phyloP scores from a whole-genome alignment of 2,888 invertebrate genomes.

The Atrina japonica region DNA sequence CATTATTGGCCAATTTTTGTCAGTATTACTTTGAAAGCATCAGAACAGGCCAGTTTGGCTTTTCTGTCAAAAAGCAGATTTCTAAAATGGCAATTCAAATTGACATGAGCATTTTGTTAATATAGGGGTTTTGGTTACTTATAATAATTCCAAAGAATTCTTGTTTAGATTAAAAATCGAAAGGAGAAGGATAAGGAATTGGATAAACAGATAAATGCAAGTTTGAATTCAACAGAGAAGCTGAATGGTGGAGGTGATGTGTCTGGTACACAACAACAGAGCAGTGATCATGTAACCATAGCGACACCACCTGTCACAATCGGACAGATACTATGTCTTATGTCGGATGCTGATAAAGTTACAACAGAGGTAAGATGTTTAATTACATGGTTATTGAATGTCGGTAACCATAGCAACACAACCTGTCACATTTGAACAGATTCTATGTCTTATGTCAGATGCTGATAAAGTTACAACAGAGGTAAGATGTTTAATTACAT shows the following conservation, averaged over 20 bases:
- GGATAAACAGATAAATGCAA: no score
- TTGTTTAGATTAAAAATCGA: constrained; percentile 4
- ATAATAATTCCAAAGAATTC: no score
- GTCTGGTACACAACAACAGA: constrained; percentile 19
- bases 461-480: constrained; percentile 60
- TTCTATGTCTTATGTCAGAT: constrained; percentile 73
- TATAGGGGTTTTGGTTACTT: no score
- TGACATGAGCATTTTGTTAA: no score
- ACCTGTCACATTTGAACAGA: constrained; percentile 72
- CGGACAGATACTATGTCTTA: constrained; percentile 72
- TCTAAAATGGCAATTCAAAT: no score
- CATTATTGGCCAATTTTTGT: no score
- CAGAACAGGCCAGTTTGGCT: no score
- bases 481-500: no score
- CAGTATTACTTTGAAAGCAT: no score
- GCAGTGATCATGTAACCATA: constrained; percentile 43
- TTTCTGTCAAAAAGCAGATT: no score
- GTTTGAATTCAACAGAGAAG: constrained; percentile 8
- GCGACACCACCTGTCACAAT: constrained; percentile 67
- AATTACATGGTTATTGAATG: not conserved
- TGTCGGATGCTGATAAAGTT: constrained; percentile 71
- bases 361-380: constrained; percentile 53
- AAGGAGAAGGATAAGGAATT: constrained; percentile 3
- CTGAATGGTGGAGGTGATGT: constrained; percentile 27
- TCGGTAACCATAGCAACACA: no score